These are phyloP conservation scores for Buphagus erythrorhynchus DNA, from an alignment of 2,797 vertebrate species.

Conservation along the genomic window DNA sequence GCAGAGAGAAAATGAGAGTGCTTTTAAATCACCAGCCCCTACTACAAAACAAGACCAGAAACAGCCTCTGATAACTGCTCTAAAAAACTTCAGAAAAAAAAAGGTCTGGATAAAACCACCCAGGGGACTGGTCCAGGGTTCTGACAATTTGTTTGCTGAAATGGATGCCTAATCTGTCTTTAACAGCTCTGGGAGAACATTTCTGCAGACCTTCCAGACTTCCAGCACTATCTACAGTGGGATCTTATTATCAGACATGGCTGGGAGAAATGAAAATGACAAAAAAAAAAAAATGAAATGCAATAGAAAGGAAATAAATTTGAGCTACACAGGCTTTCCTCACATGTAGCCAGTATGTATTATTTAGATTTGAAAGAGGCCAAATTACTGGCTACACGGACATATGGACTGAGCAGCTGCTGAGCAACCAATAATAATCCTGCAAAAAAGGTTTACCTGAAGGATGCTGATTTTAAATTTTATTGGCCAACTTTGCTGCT, in stretches of 20 bases:
- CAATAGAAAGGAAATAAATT: neutral
- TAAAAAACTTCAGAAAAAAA: conserved; percentile 25
- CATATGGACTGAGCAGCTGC: neutral
- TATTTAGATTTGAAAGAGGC: neutral
- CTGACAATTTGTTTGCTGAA: conserved; percentile 29
- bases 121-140: neutral
- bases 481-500: neutral
- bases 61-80: conserved; percentile 42
- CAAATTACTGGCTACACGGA: neutral
- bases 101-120: conserved; percentile 18
- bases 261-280: neutral
- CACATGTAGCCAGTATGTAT: neutral
- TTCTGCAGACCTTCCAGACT: neutral
- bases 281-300: neutral
- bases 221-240: neutral
- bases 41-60: neutral
- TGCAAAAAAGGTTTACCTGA: neutral
- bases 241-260: neutral
- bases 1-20: neutral
- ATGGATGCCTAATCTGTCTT: neutral
- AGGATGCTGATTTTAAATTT: neutral
- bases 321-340: neutral
- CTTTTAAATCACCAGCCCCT: neutral
- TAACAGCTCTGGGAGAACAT: neutral
- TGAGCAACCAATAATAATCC: neutral